A percentile compares a stretch with the other conserved stretches of the same genome.
phyloP scores from a whole-genome alignment of 2,113 vertebrate genomes.

The Mobula hypostoma region DNA sequence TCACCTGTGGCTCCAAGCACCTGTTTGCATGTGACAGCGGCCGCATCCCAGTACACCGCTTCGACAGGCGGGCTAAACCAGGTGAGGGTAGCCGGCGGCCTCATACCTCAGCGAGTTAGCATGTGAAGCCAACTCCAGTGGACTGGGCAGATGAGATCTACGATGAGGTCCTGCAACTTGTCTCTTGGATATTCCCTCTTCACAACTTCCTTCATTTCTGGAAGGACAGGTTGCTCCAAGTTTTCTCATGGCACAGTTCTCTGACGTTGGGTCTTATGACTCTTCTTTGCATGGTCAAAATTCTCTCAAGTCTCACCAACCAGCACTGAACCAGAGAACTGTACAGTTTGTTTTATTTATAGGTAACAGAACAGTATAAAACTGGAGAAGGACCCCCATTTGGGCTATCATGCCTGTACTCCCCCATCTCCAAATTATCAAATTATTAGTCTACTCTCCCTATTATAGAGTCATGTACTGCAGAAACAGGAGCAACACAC shows the following conservation, averaged over 20 bases:
- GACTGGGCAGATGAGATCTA: no score
- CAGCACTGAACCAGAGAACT: background rate
- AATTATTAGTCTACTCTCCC: no score
- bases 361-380: background rate
- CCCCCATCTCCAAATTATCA: background rate
- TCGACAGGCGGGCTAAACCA: no score
- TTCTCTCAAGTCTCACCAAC: background rate
- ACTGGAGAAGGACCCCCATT: background rate
- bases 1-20: no score
- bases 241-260: background rate
- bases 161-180: no score
- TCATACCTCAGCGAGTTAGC: no score
- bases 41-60: no score
- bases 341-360: background rate
- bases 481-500: no score
- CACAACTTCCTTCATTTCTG: background rate
- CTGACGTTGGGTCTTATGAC: background rate
- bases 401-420: background rate
- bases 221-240: background rate
- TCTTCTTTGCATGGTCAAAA: background rate
- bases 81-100: no score
- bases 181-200: background rate
- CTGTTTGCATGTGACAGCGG: no score
- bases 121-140: no score
- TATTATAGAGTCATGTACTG: no score